Evolutionary conservation across 1,140 invertebrate species (phyloP), one percentile per base, ranked within the genome.

Genomic region (Hormaphis cornu): DNA sequence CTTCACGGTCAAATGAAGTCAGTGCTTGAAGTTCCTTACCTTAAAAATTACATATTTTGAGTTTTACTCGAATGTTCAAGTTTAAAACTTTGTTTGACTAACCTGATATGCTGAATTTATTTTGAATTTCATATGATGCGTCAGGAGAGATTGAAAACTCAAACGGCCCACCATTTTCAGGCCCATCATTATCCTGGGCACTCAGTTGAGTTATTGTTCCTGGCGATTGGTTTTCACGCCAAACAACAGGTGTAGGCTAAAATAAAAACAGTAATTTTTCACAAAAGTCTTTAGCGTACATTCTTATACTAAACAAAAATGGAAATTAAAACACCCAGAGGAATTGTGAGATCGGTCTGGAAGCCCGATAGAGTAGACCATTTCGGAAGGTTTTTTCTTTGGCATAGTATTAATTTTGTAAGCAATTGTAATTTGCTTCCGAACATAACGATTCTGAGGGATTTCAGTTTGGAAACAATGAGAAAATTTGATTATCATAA

Each of bases 1-100:
- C 80, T 77, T 98, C 96, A 1, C 96, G 83, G 79, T 98, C 93
- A 78, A 98, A 97, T 2, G 79, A 79, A 0, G 85, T 85, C 6
- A 81, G 76, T 0, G 89, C 86, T 16, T 79, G 81, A 0, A 91
- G 76, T 28, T 74, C 63, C 50, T 73, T 69, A 35, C 71, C 74
- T 72, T 71, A 28, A 66, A 78, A 74, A 61, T 52, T 7, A 22
- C 14, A 44, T 14, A 4, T 9, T 6, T 33, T 33, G 30, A 9
- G 9, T 33, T 6, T 33, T 33, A 33, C 30, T 6, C 35, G 48
- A 4, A 18, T 37, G 50, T 30, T 58, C 50, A 50, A 72, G n/a
- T 26, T 28, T 2, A 26, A 3, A 52, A 37, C 14, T 63, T 22
- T 40, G 14, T 35, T 42, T 48, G 14, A 61, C 35, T 18, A 35